Percentiles rank a stretch among this genome's conserved stretches.
Conservation (phyloP, 2,797 vertebrate genomes). For the Okamejei kenojei region DNA sequence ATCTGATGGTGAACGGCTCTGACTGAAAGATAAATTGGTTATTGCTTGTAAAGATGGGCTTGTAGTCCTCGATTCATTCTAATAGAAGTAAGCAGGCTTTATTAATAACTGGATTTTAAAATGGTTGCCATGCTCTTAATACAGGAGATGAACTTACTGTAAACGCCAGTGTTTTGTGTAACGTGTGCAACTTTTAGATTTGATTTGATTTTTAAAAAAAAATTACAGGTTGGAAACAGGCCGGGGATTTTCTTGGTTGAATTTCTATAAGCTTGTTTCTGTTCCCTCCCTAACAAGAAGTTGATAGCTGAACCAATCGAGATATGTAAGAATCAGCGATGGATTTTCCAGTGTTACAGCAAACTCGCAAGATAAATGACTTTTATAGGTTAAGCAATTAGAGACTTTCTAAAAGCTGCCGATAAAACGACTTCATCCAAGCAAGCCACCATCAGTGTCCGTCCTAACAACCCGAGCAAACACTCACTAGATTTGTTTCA, state of each 20-base stretch:
- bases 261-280: slow-evolving; percentile 5
- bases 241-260: slow-evolving; percentile 28
- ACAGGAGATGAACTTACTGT: neutral
- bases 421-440: neutral
- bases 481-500: neutral
- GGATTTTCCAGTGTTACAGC: slow-evolving; percentile 26
- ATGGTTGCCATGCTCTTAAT: neutral
- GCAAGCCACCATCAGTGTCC: neutral
- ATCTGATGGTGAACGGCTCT: neutral
- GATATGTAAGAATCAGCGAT: slow-evolving; percentile 22
- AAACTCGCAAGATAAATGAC: slow-evolving; percentile 14
- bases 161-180: neutral
- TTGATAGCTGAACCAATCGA: slow-evolving; percentile 10
- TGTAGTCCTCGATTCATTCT: neutral
- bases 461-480: neutral
- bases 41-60: neutral
- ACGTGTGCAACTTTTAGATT: neutral
- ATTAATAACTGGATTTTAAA: slow-evolving; percentile 17
- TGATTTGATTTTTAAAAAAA: neutral
- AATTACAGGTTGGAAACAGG: neutral
- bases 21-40: slow-evolving; percentile 30
- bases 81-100: neutral
- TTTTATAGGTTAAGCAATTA: slow-evolving; percentile 38
- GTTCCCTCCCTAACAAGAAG: slow-evolving; percentile 4
- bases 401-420: slow-evolving; percentile 21